These are phyloP conservation scores for Trypoxylus dichotomus DNA, from an alignment of 1,140 invertebrate species.

Conservation along the genomic window DNA sequence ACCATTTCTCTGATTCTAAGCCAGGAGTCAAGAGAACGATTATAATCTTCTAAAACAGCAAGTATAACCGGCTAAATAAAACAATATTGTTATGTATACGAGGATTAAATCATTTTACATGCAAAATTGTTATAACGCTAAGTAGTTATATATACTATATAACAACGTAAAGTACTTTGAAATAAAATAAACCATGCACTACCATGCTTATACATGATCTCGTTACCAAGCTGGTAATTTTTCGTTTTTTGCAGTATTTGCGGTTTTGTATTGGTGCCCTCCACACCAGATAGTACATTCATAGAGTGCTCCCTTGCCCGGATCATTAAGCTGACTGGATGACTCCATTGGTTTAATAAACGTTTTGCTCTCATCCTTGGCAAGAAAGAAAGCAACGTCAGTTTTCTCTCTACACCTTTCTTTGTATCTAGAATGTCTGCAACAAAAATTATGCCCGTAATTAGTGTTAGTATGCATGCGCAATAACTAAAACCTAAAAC, in stretches of 20 bases:
- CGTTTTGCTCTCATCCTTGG: constrained; percentile 75
- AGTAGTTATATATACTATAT: too few species aligned
- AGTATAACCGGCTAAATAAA: too few species aligned
- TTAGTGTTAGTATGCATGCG: background rate
- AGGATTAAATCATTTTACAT: too few species aligned
- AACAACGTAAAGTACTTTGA: too few species aligned
- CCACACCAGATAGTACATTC: constrained; percentile 71
- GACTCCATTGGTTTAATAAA: constrained; percentile 74
- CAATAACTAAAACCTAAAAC: constrained; percentile 4
- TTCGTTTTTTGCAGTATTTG: constrained; percentile 25
- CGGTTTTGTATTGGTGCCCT: constrained; percentile 30
- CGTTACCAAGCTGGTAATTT: constrained; percentile 37
- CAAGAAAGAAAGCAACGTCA: constrained; percentile 71
- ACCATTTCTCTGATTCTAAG: too few species aligned
- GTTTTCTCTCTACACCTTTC: constrained; percentile 66
- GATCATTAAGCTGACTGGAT: constrained; percentile 75
- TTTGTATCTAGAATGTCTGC: constrained; percentile 72
- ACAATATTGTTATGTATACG: too few species aligned
- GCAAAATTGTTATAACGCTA: too few species aligned
- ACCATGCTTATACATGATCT: constrained; percentile 29
- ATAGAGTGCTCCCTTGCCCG: constrained; percentile 77
- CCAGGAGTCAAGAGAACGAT: too few species aligned
- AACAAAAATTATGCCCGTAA: constrained; percentile 35
- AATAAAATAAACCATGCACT: constrained; percentile 17
- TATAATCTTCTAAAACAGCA: too few species aligned